Percentiles rank a stretch among this genome's conserved stretches.
Conservation (phyloP, 1,140 invertebrate species). For the Lepidostoma basale region DNA sequence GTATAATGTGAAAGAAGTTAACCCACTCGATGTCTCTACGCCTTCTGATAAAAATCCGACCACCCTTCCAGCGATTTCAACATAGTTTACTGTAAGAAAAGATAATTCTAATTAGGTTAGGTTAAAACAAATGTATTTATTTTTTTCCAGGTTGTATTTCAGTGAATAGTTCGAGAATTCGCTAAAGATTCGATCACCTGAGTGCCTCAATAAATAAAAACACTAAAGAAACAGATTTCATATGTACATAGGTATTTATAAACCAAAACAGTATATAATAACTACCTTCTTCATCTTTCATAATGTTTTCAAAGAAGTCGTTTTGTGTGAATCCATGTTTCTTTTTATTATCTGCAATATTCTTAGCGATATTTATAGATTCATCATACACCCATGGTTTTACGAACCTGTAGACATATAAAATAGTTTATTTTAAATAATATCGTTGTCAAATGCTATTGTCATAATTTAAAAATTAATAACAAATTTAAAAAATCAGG, state of each 20-base stretch:
- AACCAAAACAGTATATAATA: neutral
- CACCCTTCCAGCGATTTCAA: slow-evolving; percentile 26
- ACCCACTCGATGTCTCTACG: slow-evolving; percentile 39
- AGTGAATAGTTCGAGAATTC: too few relatives aligned
- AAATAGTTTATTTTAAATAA: neutral
- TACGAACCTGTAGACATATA: slow-evolving; percentile 30
- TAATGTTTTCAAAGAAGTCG: slow-evolving; percentile 32
- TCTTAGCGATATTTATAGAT: slow-evolving; percentile 15
- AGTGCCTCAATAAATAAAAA: too few relatives aligned
- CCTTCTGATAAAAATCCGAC: slow-evolving; percentile 40
- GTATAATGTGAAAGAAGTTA: slow-evolving; percentile 29
- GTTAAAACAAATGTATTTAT: neutral
- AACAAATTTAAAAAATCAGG: too few relatives aligned
- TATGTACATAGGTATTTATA: too few relatives aligned
- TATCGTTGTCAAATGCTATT: neutral
- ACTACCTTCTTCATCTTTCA: slow-evolving; percentile 27
- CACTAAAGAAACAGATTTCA: too few relatives aligned
- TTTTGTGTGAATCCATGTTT: slow-evolving; percentile 21
- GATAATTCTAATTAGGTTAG: neutral
- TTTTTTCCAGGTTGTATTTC: too few relatives aligned
- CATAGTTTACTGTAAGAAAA: neutral
- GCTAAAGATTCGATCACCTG: too few relatives aligned
- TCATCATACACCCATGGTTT: slow-evolving; percentile 18
- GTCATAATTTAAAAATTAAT: neutral
- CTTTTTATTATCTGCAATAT: slow-evolving; percentile 28